Conservation (phyloP, 2,113 vertebrate genomes). For the Paedocypris sp. region DNA sequence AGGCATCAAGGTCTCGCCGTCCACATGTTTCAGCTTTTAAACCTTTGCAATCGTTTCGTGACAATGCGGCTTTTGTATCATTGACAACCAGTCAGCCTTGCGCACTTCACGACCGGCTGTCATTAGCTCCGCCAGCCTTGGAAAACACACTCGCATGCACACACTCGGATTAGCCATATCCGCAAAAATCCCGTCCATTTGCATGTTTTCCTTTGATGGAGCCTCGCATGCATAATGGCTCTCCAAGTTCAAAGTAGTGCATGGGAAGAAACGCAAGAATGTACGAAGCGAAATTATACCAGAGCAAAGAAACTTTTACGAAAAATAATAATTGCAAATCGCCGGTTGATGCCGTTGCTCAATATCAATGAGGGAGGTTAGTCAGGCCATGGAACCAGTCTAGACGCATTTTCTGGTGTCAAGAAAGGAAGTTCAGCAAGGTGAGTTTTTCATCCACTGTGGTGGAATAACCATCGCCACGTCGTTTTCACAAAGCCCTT, state of each 20-base stretch:
- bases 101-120: background rate
- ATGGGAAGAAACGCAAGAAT: background rate
- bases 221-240: conserved; percentile 6
- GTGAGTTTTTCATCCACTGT: conserved; percentile 2
- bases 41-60: conserved; percentile 24
- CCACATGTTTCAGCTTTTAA: conserved; percentile 24
- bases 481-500: too few species aligned
- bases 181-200: conserved; percentile 7
- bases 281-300: background rate
- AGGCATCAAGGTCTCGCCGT: conserved; percentile 27
- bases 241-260: conserved; percentile 7
- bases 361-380: background rate
- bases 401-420: background rate
- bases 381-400: background rate
- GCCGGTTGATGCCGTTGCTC: background rate
- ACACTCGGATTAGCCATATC: background rate
- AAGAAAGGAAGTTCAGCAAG: background rate
- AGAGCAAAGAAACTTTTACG: background rate
- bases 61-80: background rate
- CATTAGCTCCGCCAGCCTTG: background rate
- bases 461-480: too few species aligned
- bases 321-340: conserved; percentile 8
- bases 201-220: conserved; percentile 14
- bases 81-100: background rate
- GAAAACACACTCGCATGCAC: background rate